These are phyloP conservation scores for Sinocyclocheilus anshuiensis DNA, from an alignment of 2,113 vertebrate genomes.

Conservation along the genomic window DNA sequence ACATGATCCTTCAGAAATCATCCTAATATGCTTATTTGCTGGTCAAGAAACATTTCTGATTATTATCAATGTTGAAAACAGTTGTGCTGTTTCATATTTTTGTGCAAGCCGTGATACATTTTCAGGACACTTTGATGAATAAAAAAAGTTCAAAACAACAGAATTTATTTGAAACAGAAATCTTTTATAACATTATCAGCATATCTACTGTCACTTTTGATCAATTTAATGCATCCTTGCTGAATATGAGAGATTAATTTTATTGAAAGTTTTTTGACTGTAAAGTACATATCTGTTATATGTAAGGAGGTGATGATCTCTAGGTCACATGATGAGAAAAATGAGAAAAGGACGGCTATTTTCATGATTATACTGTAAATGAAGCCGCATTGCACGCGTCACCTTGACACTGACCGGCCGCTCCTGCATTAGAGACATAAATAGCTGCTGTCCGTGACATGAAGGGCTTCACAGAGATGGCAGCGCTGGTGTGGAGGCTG, in stretches of 20 bases:
- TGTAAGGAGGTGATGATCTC: background rate
- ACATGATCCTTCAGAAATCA: slow-evolving; percentile 4
- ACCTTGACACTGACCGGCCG: slow-evolving; percentile 8
- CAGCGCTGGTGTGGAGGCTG: slow-evolving; percentile 49
- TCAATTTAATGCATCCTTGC: background rate
- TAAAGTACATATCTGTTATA: background rate
- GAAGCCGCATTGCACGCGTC: slow-evolving; percentile 19
- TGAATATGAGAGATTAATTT: background rate
- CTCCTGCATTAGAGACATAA: slow-evolving; percentile 41
- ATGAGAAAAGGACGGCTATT: background rate
- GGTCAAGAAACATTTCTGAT: background rate
- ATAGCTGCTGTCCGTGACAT: slow-evolving; percentile 41
- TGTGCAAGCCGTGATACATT: background rate
- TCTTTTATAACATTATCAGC: background rate
- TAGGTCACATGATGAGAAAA: slow-evolving; percentile 4
- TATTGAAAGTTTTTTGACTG: background rate
- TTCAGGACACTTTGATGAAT: background rate
- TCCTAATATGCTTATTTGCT: background rate
- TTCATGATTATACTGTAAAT: slow-evolving; percentile 24
- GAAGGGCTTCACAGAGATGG: slow-evolving; percentile 36
- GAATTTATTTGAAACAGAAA: background rate
- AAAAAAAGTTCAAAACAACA: background rate
- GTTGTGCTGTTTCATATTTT: background rate
- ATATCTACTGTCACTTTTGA: background rate
- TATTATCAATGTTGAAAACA: background rate